phyloP scores from a whole-genome alignment of 2,113 vertebrate genomes.

The Origma solitaria region DNA sequence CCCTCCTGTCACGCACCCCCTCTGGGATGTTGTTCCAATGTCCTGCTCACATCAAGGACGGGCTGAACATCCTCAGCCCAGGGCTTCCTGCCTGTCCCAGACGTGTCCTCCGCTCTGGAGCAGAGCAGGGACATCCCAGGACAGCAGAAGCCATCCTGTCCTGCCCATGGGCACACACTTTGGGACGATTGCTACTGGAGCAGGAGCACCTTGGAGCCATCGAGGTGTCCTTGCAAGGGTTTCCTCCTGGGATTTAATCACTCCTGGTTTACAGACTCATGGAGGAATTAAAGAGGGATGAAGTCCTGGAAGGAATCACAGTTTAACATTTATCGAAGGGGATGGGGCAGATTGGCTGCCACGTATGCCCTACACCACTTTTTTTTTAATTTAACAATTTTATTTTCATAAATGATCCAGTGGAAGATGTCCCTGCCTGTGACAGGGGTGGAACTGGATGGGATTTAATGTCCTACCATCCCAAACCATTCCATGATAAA shows the following conservation, averaged over 20 bases:
- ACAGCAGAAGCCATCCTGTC: neutral
- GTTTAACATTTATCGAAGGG: neutral
- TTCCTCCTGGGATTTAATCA: neutral
- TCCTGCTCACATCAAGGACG: neutral
- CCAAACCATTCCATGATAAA: neutral
- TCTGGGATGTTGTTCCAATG: rapidly evolving
- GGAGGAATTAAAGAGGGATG: too few species aligned
- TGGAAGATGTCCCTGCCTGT: too few species aligned
- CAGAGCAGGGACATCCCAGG: rapidly evolving
- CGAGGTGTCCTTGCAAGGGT: neutral
- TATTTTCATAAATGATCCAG: rapidly evolving
- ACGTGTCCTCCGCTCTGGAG: neutral
- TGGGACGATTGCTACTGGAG: rapidly evolving
- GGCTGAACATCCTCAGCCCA: neutral
- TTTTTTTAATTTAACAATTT: neutral
- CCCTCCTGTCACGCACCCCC: rapidly evolving
- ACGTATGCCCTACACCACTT: rapidly evolving
- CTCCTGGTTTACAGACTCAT: rapidly evolving
- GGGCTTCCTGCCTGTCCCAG: neutral
- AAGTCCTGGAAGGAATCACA: neutral
- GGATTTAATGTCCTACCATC: neutral
- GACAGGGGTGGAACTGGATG: neutral
- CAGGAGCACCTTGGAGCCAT: neutral
- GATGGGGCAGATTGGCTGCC: neutral
- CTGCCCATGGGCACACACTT: rapidly evolving